Evolutionary conservation across 2,113 vertebrate species (phyloP).

Genomic region (Epinephelus cyanopodus): DNA sequence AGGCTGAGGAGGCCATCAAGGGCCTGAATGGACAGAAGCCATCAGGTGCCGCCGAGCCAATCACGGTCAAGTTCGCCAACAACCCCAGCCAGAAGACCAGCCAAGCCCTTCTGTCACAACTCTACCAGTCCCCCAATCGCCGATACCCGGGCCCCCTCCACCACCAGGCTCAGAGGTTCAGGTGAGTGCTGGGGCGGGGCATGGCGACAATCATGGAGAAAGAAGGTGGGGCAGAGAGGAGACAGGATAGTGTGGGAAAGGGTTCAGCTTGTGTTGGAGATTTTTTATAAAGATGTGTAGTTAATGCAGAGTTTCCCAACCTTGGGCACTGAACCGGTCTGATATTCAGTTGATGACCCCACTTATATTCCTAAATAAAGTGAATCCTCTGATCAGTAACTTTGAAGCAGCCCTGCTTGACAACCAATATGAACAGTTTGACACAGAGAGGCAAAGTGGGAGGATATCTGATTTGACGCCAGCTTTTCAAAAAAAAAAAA

Average conservation of each 20-base stretch:
- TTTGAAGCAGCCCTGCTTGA: conserved; percentile 8
- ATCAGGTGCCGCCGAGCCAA: conserved; percentile 97
- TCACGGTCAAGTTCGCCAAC: conserved; percentile 99
- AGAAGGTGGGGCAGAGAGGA: neutral
- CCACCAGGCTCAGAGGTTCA: conserved; percentile 99
- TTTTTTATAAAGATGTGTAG: neutral
- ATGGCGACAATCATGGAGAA: neutral
- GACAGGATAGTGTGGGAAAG: neutral
- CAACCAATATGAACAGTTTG: neutral
- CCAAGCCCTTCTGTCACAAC: conserved; percentile 98
- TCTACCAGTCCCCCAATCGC: conserved; percentile 99
- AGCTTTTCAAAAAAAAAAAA: too few relatives aligned
- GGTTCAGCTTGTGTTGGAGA: neutral
- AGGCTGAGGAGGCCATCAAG: conserved; percentile 99
- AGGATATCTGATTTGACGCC: neutral
- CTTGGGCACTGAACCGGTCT: conserved; percentile 14
- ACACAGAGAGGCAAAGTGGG: neutral
- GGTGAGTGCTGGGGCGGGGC: conserved; percentile 86
- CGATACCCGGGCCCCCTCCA: conserved; percentile 98
- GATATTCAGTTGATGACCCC: neutral
- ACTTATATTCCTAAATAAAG: neutral
- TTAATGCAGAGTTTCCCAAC: conserved; percentile 25
- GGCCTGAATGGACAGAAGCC: conserved; percentile 99
- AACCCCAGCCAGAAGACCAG: conserved; percentile 99
- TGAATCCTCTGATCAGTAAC: conserved; percentile 11